A percentile compares a stretch with the other conserved stretches of the same genome.
These are phyloP conservation scores for Bucorvus abyssinicus DNA, from an alignment of 2,797 vertebrate species.

Conservation along the genomic window DNA sequence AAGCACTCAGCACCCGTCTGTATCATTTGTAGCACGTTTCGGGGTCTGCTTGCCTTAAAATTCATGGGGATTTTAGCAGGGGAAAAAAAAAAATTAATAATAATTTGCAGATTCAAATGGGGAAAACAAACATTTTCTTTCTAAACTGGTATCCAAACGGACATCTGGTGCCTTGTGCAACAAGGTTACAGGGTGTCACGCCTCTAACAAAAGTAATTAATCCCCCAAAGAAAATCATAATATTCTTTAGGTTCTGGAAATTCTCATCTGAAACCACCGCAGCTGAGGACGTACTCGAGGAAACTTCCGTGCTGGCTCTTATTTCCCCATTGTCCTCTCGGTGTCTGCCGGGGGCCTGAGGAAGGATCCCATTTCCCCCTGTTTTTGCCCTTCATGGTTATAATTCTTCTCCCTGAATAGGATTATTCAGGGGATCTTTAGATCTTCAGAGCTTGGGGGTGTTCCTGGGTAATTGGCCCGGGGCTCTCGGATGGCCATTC, in stretches of 20 bases:
- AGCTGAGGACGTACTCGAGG: background rate
- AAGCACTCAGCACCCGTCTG: background rate
- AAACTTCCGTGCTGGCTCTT: slow-evolving; percentile 37
- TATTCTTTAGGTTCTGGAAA: slow-evolving; percentile 44
- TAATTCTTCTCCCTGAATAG: slow-evolving; percentile 43
- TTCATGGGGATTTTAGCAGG: background rate
- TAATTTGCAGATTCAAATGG: background rate
- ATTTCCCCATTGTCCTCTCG: slow-evolving; percentile 16
- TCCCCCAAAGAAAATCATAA: slow-evolving; percentile 39
- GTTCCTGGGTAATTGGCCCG: background rate
- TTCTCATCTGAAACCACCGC: background rate
- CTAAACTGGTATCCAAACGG: background rate
- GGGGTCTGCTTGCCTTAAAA: background rate
- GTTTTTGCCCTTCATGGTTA: slow-evolving; percentile 48
- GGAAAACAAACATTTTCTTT: background rate
- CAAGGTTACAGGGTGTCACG: background rate
- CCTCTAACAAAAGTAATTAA: slow-evolving; percentile 51
- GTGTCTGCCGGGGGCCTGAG: background rate
- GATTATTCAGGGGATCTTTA: slow-evolving; percentile 51
- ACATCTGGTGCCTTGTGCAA: slow-evolving; percentile 5
- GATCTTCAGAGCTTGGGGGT: slow-evolving; percentile 1
- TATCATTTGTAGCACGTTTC: background rate
- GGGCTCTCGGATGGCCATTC: background rate
- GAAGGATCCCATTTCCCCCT: slow-evolving; percentile 33
- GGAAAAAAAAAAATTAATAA: background rate